Base-by-base conservation (phyloP, 37 sponge, comb jelly and placozoan genomes). In the Cladorhizidae sp. region DNA sequence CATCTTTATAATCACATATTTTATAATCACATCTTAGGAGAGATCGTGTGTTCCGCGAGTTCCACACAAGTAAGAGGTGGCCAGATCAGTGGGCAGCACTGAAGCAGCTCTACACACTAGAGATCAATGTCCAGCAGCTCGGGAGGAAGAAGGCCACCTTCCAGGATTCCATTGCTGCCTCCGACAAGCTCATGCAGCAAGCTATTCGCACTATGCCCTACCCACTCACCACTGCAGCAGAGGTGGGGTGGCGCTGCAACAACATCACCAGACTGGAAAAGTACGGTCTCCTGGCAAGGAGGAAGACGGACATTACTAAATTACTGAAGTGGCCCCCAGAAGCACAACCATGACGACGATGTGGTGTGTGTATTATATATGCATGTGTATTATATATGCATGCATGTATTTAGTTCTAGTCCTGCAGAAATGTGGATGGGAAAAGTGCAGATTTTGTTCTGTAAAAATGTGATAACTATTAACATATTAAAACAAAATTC, bases 31-130 rank as follows among this genome's bases (percentile, higher is more conserved):
- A n/a, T 63, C 8, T 28, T 63, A 76, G 77, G 83, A 83, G 74
- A 64, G 83, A 83, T 33, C 83, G 74, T 32, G 83, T 83, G 39
- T 40, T 26, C 35, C 59, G 75, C 18, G 83, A 83, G 54, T 43
- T 83, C 36, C 64, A 62, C 51, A 74, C 68, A 40, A 49, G 50
- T 15, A 74, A 38, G 50, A 83, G 74, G 75, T 83, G 83, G 83
- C 83, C 83, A 31, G 56, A 83, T 22, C 38, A 45, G 67, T 83
- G 83, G 83, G 83, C 75, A 6, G 74, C 74, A 75, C 59, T 83
- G 2, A 37, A 67, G n/a, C 11, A 38, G 1, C 63, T 40, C 36
- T 57, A 37, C 41, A 21, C 33, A 12, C 20, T 76, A 59, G 23
- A 3, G 22, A 6, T 45, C 11, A 12, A 63, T 22, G n/a, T n/a